Base-by-base conservation (phyloP, 2,888 invertebrate genomes). In the Stomorhina lunata region DNA sequence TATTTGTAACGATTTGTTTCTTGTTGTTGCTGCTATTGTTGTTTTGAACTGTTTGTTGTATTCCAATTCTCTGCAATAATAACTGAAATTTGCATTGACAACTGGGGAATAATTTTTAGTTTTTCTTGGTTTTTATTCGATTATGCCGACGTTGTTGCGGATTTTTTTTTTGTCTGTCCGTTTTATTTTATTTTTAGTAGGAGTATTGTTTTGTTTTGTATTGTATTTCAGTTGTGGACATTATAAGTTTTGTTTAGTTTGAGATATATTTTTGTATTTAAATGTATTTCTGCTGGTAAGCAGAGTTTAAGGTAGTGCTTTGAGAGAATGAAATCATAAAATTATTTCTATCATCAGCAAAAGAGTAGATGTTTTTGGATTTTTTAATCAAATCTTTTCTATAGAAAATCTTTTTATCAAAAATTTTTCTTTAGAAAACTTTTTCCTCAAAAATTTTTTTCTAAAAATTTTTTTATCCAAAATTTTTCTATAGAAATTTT, bases 71-170 rank as follows among this genome's bases (percentile, higher is more conserved):
- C 53, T 45, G 77, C 66, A 63, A 65, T 57, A 81, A 77, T 61
- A 81, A 78, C 48, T 63, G 17, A 66, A 79, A 82, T 82, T 82
- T 82, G 79, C 82, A 82, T 82, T 82, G 79, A 71, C 82, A 82
- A 82, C 79, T 79, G 63, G 82, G 82, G 82, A 82, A 79, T 82
- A 82, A 79, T 79, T 79, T 79, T 63, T 43, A 48, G 32, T 79
- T 57, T 78, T 32, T 34, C 20, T 63, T n/a, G n/a, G n/a, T n/a
- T n/a, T n/a, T 78, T 68, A 69, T 73, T 63, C 34, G 40, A 73
- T 43, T 73, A 69, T 57, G 40, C 45, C 65, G 37, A n/a, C 22
- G n/a, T n/a, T 61, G 32, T 7, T 29, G 37, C 17, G 61, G 68
- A 1, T 72, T 32, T 22, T 59, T 27, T 72, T 61, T 15, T 37